These are phyloP conservation scores for Brachystomella parvula DNA, from an alignment of 1,140 invertebrate species.

Conservation along the genomic window DNA sequence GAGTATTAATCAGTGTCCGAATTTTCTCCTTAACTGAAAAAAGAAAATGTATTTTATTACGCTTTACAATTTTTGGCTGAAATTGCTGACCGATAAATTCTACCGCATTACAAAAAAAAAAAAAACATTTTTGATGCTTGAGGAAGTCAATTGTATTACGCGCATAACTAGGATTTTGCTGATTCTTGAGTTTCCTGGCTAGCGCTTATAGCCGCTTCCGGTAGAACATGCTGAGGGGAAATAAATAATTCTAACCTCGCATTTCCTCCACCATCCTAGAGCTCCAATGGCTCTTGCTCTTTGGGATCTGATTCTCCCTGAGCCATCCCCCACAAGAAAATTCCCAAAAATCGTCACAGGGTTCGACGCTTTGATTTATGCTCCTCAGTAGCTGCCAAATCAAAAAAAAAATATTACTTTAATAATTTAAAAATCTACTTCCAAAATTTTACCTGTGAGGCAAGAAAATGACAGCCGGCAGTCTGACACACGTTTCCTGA, in stretches of 20 bases:
- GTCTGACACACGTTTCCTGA: conserved; percentile 10
- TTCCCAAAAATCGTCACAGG: conserved; percentile 53
- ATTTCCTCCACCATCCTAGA: conserved; percentile 39
- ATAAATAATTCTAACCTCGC: conserved; percentile 38
- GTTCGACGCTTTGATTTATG: conserved; percentile 46
- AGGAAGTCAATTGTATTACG: neutral
- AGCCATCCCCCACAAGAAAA: conserved; percentile 54
- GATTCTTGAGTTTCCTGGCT: neutral
- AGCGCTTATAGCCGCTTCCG: neutral
- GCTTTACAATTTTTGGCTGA: too few species aligned
- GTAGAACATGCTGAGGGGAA: neutral
- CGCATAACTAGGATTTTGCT: conserved; percentile 4
- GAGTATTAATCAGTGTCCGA: conserved; percentile 41
- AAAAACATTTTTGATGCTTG: neutral
- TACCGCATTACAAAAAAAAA: neutral
- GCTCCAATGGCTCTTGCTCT: conserved; percentile 40
- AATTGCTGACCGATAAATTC: too few species aligned
- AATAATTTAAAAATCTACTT: conserved; percentile 3
- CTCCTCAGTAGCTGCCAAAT: conserved; percentile 44
- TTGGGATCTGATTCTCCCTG: conserved; percentile 40
- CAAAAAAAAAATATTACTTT: neutral
- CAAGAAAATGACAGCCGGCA: conserved; percentile 28
- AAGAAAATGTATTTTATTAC: neutral
- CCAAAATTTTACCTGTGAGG: conserved; percentile 23
- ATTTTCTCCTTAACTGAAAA: conserved; percentile 36